Evolutionary conservation across 2,113 vertebrate species (phyloP).

Genomic region (human): GRCh38 chr13:39175001-39175500

Average conservation of each 20-base stretch:
- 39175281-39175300: not conserved
- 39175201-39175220: not conserved
- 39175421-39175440: not conserved
- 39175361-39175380: not conserved
- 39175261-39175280: not conserved
- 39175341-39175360: not conserved
- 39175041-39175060: not conserved
- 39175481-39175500: not conserved
- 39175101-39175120: not conserved
- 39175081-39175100: not conserved
- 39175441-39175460: not conserved
- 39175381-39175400: slow-evolving; percentile 2
- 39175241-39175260: not conserved
- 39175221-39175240: not conserved
- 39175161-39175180: not conserved
- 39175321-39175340: not conserved
- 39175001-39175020: not conserved
- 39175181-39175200: not conserved
- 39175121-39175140: not conserved
- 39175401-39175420: not conserved
- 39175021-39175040: not conserved
- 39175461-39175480: not conserved
- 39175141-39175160: not conserved
- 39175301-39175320: not conserved
- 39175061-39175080: not conserved